Evolutionary conservation across 2,113 vertebrate genomes (phyloP).

Genomic region (Gambusia holbrooki): DNA sequence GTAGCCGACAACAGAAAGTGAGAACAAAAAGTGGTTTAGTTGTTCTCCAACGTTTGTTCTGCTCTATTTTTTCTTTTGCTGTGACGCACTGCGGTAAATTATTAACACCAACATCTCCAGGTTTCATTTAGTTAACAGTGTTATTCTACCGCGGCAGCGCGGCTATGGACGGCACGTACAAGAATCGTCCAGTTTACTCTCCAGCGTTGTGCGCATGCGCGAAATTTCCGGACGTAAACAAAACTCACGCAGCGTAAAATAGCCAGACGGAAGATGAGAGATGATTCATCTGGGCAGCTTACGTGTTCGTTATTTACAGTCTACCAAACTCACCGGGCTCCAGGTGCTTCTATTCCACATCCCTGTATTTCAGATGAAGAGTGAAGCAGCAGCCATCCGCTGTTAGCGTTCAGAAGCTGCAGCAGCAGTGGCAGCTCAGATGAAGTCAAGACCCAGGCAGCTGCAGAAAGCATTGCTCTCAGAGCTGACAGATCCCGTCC

Average conservation of each 20-base stretch:
- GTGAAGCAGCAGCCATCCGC: conserved; percentile 37
- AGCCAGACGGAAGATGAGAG: background rate
- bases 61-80: too few species aligned
- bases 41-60: too few species aligned
- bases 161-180: too few species aligned
- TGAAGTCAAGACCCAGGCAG: background rate
- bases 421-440: background rate
- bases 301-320: background rate
- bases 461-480: background rate
- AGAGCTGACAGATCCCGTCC: background rate
- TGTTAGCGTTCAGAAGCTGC: background rate
- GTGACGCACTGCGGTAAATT: too few species aligned
- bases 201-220: too few species aligned
- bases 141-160: too few species aligned
- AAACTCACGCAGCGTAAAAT: background rate
- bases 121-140: too few species aligned
- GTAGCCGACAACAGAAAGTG: too few species aligned
- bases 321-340: conserved; percentile 1
- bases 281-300: background rate
- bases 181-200: too few species aligned
- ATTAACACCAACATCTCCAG: too few species aligned
- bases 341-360: conserved; percentile 26
- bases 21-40: too few species aligned
- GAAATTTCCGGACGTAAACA: background rate
- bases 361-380: background rate